Conservation (phyloP, 2,113 vertebrate species). For the Vimba vimba region DNA sequence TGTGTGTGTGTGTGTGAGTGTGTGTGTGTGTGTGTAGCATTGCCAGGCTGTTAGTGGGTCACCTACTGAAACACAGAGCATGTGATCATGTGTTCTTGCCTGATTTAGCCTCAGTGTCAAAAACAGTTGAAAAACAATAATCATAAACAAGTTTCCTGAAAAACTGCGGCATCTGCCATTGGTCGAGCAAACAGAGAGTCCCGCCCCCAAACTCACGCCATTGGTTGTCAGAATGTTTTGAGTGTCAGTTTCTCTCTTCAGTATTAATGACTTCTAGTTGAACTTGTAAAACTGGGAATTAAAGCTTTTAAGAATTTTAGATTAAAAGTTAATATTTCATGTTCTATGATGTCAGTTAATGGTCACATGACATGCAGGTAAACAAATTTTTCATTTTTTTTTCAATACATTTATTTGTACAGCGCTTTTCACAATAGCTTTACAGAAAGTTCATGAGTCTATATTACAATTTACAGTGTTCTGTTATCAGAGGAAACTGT, state of each 20-base stretch:
- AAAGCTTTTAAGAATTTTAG: too few relatives aligned
- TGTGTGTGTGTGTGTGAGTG: slow-evolving; percentile 10
- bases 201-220: neutral
- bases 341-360: too few relatives aligned
- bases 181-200: neutral
- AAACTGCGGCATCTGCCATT: neutral
- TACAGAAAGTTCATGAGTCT: too few relatives aligned
- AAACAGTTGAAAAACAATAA: neutral
- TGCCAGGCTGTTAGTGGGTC: slow-evolving; percentile 41
- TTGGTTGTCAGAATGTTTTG: neutral
- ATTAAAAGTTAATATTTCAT: too few relatives aligned
- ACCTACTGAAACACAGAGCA: slow-evolving; percentile 34
- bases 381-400: neutral
- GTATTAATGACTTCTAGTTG: too few relatives aligned
- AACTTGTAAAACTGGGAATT: too few relatives aligned
- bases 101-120: neutral
- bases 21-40: neutral
- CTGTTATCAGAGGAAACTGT: too few relatives aligned
- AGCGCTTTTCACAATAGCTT: too few relatives aligned
- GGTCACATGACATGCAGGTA: too few relatives aligned
- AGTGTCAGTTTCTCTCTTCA: too few relatives aligned
- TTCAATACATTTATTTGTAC: too few relatives aligned
- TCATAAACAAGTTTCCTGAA: neutral
- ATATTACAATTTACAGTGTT: fast-evolving
- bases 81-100: neutral